A percentile compares a stretch with the other conserved stretches of the same genome.
Conservation (phyloP, 2,888 invertebrate genomes). For the Drosophila prolongata region DNA sequence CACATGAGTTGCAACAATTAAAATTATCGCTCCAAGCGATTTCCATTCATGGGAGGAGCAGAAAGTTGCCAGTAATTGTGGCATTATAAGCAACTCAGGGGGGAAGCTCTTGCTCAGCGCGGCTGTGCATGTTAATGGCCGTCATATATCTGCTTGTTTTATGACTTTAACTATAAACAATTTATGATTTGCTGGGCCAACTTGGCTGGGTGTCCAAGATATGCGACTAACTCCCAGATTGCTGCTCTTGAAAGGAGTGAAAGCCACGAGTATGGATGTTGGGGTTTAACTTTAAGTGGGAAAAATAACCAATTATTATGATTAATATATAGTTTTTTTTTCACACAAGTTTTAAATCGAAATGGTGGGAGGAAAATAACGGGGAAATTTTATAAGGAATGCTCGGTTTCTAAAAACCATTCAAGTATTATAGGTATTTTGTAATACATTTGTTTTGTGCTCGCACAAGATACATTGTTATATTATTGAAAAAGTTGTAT, state of each 20-base stretch:
- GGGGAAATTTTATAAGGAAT: not conserved
- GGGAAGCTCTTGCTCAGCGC: conserved; percentile 1
- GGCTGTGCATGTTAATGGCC: conserved; percentile 59
- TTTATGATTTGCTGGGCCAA: conserved; percentile 60
- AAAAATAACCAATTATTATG: not conserved
- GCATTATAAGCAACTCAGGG: conserved; percentile 36
- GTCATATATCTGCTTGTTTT: conserved; percentile 66
- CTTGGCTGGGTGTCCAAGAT: conserved; percentile 11
- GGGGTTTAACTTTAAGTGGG: not conserved
- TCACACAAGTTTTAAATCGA: not conserved
- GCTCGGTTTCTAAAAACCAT: no score
- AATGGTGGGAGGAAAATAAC: not conserved
- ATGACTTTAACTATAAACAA: conserved; percentile 72
- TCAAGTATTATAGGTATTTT: no score
- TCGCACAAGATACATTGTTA: no score
- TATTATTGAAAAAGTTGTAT: no score
- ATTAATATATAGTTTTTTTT: not conserved
- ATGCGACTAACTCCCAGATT: conserved; percentile 15
- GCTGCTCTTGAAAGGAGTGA: not conserved
- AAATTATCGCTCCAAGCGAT: conserved; percentile 57
- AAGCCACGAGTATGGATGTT: not conserved
- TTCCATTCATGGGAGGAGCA: conserved; percentile 6
- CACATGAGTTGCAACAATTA: conserved; percentile 66
- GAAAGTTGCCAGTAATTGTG: conserved; percentile 44
- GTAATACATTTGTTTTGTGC: no score